Conservation (phyloP, 2,888 invertebrate genomes). For the Agrypnus murinus region DNA sequence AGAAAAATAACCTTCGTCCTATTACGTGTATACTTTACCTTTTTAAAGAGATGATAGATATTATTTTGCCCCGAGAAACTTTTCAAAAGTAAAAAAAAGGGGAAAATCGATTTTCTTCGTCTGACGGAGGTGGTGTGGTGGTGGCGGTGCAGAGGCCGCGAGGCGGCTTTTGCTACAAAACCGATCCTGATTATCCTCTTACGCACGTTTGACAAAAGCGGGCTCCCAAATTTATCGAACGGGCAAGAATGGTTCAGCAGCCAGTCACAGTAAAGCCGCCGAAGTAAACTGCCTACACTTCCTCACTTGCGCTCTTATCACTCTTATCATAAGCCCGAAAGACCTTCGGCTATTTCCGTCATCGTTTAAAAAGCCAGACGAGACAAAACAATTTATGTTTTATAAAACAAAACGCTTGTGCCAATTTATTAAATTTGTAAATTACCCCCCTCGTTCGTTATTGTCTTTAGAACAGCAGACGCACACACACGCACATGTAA, state of each 20-base stretch:
- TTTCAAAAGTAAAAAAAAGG: constrained; percentile 5
- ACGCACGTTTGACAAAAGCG: constrained; percentile 49
- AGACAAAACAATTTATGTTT: constrained; percentile 29
- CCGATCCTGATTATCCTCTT: constrained; percentile 44
- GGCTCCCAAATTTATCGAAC: constrained; percentile 52
- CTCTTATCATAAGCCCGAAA: constrained; percentile 49
- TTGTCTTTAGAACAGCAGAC: too few relatives aligned
- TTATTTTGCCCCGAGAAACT: not conserved
- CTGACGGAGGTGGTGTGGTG: constrained; percentile 10
- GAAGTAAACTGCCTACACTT: constrained; percentile 54
- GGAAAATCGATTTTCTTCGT: constrained; percentile 17
- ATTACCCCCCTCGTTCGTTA: constrained; percentile 1
- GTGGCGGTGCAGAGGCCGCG: constrained; percentile 8
- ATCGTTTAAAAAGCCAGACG: constrained; percentile 12
- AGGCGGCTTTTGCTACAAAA: constrained; percentile 30
- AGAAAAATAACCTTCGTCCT: constrained; percentile 9
- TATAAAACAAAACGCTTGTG: constrained; percentile 22
- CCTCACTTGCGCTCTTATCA: constrained; percentile 54
- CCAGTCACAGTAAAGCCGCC: constrained; percentile 53
- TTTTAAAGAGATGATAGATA: not conserved
- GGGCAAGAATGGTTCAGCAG: constrained; percentile 51
- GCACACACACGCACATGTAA: not conserved
- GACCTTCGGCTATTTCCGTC: constrained; percentile 43
- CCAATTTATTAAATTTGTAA: constrained; percentile 6
- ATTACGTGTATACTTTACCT: constrained; percentile 9